Evolutionary conservation across 1,140 invertebrate species (phyloP), one percentile per base, ranked within the genome.

Genomic region (Geopemphigus sp.): DNA sequence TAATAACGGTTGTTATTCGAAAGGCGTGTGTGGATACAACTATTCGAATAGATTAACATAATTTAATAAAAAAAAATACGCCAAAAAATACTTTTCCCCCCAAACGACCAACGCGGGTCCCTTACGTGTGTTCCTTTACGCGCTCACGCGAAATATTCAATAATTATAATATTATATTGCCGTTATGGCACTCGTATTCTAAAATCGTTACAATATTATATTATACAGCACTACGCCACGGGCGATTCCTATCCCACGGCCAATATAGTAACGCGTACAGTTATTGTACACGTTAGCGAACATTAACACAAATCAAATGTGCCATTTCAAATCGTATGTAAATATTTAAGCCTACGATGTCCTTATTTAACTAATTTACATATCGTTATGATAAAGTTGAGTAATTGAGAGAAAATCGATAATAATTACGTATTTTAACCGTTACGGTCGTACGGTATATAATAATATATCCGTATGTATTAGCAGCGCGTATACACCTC

Each of bases 341-440:
- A 64, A 64, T 39, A 39, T 39, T 39, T 39, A 39, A 39, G 32
- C 29, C 17, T 32, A n/a, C 11, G 8, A n/a, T 32, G 5, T 4
- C 63, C 3, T 64, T 64, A n/a, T 64, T 64, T 64, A 64, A 64
- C 19, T 64, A 32, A 32, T 64, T 64, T 32, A 64, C 19, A 64
- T 64, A 64, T 39, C 63, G 1, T 22, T 1, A n/a, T n/a, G n/a
- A n/a, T n/a, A n/a, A 39, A 39, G 19, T 64, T 22, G 19, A 39
- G 29, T 39, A 39, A 29, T 39, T 39, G 15, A n/a, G 32, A 39
- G 19, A 39, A 39, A 39, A 39, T 39, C 32, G 8, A 39, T 39
- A 39, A 39, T 39, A 39, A 39, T 39, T 39, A 39, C 32, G 8
- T 39, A 39, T 8, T 39, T 4, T 39, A 39, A 39, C 8, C 32